Conservation (phyloP, 2,113 vertebrate genomes). For the Bubo bubo region DNA sequence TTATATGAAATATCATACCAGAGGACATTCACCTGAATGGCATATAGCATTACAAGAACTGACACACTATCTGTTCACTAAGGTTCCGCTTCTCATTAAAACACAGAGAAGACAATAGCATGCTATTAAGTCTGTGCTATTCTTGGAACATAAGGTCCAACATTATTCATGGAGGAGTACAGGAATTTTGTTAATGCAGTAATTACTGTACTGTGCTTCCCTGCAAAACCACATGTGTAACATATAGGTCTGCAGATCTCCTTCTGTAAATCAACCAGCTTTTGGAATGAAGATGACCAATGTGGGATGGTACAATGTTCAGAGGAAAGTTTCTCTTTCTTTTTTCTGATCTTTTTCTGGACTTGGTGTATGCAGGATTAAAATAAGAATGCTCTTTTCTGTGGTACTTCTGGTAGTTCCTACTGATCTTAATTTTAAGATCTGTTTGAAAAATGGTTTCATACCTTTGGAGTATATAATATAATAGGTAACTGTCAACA, state of each 20-base stretch:
- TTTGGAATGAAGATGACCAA: not conserved
- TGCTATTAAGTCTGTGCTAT: not conserved
- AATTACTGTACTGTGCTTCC: not conserved
- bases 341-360: not conserved
- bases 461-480: not conserved
- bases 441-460: not conserved
- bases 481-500: not conserved
- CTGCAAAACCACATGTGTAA: not conserved
- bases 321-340: not conserved
- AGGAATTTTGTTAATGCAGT: not conserved
- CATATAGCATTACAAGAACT: conserved; percentile 60
- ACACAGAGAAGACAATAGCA: not conserved
- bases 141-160: not conserved
- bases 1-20: conserved; percentile 74
- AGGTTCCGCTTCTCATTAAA: conserved; percentile 43
- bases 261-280: not conserved
- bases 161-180: not conserved
- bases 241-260: not conserved
- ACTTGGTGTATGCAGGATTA: not conserved
- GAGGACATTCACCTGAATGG: conserved; percentile 25
- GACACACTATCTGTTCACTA: conserved; percentile 47
- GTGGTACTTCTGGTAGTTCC: not conserved
- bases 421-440: not conserved
- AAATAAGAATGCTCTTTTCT: not conserved
- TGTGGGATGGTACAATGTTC: not conserved